Evolutionary conservation across 2,113 vertebrate species (phyloP).

Genomic region (Nothobranchius kuhntae): DNA sequence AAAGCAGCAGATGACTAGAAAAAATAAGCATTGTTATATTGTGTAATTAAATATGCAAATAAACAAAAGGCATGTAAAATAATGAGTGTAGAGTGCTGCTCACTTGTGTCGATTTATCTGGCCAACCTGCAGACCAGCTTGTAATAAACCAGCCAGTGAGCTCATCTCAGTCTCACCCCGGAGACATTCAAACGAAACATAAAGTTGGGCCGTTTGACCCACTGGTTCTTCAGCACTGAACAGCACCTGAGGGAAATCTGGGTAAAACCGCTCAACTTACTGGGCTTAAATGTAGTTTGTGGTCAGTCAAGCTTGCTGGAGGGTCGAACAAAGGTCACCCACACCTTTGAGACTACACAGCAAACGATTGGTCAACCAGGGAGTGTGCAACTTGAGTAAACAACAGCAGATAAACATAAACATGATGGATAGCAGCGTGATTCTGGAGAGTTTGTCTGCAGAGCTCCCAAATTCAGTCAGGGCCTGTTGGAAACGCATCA

Average conservation of each 20-base stretch:
- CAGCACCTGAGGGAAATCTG: slow-evolving; percentile 31
- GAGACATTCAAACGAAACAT: slow-evolving; percentile 26
- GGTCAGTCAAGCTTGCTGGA: slow-evolving; percentile 10
- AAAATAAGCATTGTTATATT: too few species aligned
- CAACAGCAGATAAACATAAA: slow-evolving; percentile 50
- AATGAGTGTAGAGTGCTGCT: neutral
- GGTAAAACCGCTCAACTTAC: slow-evolving; percentile 21
- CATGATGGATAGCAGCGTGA: slow-evolving; percentile 44
- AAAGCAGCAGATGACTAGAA: too few species aligned
- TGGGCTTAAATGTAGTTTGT: slow-evolving; percentile 22
- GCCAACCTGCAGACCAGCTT: slow-evolving; percentile 15
- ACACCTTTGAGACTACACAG: slow-evolving; percentile 41
- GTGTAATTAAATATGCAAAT: neutral
- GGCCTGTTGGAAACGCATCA: slow-evolving; percentile 21
- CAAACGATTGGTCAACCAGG: slow-evolving; percentile 31
- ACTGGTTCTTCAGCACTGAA: slow-evolving; percentile 21
- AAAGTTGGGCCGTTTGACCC: slow-evolving; percentile 51
- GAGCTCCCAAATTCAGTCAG: slow-evolving; percentile 24
- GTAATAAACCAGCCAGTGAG: slow-evolving; percentile 4
- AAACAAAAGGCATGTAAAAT: neutral
- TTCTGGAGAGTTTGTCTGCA: slow-evolving; percentile 13
- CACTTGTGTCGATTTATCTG: slow-evolving; percentile 1
- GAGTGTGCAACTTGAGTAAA: slow-evolving; percentile 53
- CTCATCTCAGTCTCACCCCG: slow-evolving; percentile 24
- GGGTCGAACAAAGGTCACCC: slow-evolving; percentile 45